These are phyloP conservation scores for Sinohyriopsis cumingii DNA, from an alignment of 2,888 invertebrate genomes.

Conservation along the genomic window DNA sequence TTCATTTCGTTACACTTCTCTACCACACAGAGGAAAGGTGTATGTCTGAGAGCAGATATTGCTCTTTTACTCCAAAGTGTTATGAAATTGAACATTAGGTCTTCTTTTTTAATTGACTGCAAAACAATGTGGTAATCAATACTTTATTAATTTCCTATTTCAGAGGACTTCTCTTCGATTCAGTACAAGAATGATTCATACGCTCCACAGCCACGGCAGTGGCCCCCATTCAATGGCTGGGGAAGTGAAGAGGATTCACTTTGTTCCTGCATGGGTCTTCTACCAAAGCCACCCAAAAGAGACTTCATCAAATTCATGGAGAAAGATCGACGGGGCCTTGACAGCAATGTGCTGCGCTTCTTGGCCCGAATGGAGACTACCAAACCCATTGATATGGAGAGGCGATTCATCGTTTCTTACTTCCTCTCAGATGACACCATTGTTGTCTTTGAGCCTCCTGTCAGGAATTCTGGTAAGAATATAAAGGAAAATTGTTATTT, in stretches of 20 bases:
- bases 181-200: conserved; percentile 56
- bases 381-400: conserved; percentile 72
- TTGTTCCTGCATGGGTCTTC: conserved; percentile 86
- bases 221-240: conserved; percentile 93
- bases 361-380: conserved; percentile 84
- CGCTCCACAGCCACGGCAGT: conserved; percentile 35
- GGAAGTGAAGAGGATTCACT: conserved; percentile 92
- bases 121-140: no score
- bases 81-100: no score
- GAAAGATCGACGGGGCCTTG: conserved; percentile 82
- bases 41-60: no score
- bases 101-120: no score
- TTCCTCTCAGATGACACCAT: conserved; percentile 72
- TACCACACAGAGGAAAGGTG: no score
- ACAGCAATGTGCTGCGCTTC: conserved; percentile 86
- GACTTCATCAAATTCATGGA: conserved; percentile 87
- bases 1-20: no score
- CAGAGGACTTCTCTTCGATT: conserved; percentile 78
- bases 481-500: not conserved
- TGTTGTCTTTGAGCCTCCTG: conserved; percentile 70
- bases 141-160: conserved; percentile 7
- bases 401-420: conserved; percentile 71
- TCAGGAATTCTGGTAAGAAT: conserved; percentile 70
- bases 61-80: no score
- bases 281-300: conserved; percentile 83